These are phyloP conservation scores for Ammodytes marinus DNA, from an alignment of 2,113 vertebrate species.

Conservation along the genomic window DNA sequence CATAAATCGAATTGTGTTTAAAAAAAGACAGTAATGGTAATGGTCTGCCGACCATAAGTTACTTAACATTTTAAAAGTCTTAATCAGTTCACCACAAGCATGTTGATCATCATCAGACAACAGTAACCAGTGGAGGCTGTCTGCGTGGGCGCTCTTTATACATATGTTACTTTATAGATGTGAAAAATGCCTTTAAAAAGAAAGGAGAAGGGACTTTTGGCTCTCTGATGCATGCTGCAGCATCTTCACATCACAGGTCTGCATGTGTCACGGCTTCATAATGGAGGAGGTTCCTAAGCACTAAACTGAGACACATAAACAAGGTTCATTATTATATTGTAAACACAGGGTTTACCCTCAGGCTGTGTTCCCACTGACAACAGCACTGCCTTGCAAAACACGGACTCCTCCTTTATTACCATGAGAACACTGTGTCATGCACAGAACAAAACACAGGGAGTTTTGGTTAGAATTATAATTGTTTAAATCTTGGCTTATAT, in stretches of 20 bases:
- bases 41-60: not conserved
- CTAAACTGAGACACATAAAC: not conserved
- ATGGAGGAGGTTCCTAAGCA: conserved; percentile 10
- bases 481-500: not conserved
- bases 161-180: not conserved
- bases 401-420: not conserved
- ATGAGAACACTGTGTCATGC: not conserved
- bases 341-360: conserved; percentile 19
- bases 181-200: not conserved
- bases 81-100: not conserved
- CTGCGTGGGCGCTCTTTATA: not conserved
- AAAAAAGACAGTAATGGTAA: not conserved
- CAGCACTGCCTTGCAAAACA: not conserved
- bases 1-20: not conserved
- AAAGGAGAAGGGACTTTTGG: not conserved
- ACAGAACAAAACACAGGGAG: not conserved
- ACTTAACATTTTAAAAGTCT: not conserved
- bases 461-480: not conserved
- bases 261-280: not conserved
- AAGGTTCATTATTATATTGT: not conserved
- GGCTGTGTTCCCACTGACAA: conserved; percentile 3
- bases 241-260: conserved; percentile 2
- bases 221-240: not conserved
- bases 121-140: not conserved
- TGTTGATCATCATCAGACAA: not conserved